Evolutionary conservation across 1,140 invertebrate species (phyloP), one percentile per base, ranked within the genome.

Genomic region (Drosophila punjabiensis): DNA sequence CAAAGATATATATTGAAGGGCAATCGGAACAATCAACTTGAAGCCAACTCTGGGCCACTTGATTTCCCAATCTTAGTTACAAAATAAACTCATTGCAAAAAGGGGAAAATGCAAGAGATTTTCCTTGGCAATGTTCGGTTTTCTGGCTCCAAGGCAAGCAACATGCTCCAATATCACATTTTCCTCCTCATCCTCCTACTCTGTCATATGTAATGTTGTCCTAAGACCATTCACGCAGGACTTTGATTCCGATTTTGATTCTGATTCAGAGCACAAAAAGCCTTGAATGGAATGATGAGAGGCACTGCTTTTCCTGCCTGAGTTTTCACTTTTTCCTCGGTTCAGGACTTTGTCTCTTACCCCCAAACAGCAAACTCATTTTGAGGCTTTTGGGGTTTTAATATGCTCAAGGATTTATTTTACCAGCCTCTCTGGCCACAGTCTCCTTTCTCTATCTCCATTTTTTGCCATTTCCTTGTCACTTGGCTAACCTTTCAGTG

Each of bases 351-450:
- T 16, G 3, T 6, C 37, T 9, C 1, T 8, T 16, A 5, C 14
- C 47, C 16, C 3, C 24, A n/a, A 55, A 43, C 18, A n/a, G 56
- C 60, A 32, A 63, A 77, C 74, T 77, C 78, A 74, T 78, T 85
- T 66, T 53, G 47, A 62, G 60, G 47, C 76, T 78, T 75, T 76
- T 30, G 68, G 53, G 45, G 33, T 76, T 80, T 81, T 76, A 81
- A 81, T 81, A 69, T 61, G 65, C 79, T 52, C 75, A 79, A 79
- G 65, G 81, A 79, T 79, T 83, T 79, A 67, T 76, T 50, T 66
- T 56, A 41, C 20, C 63, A 56, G 50, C 18, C 77, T 64, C 56
- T 33, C 45, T 48, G 45, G 28, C 50, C 50, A 11, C 28, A 52
- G 28, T 3, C 8, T 16, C 28, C 4, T 10, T 28, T 5, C n/a